A percentile compares a stretch with the other conserved stretches of the same genome.
phyloP scores from a whole-genome alignment of 1,140 invertebrate genomes.

The Mactra quadrangularis region DNA sequence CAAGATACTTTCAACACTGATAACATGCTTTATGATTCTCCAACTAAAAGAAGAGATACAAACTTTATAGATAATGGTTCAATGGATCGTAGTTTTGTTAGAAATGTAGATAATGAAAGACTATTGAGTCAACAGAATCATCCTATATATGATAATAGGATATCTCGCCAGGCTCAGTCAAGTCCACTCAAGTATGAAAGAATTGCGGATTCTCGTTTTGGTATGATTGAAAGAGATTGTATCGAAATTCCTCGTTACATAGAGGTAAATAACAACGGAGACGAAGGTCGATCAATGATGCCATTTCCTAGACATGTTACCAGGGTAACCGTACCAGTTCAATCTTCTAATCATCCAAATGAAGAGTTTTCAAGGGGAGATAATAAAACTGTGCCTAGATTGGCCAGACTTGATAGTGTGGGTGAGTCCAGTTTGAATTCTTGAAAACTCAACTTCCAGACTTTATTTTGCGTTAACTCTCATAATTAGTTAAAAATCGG shows the following conservation, averaged over 20 bases:
- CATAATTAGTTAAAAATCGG: too few relatives aligned
- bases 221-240: neutral
- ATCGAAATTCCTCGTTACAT: conserved; percentile 26
- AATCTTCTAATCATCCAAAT: conserved; percentile 1
- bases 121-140: too few relatives aligned
- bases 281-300: conserved; percentile 7
- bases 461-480: too few relatives aligned
- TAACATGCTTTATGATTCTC: neutral
- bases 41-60: neutral
- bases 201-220: too few relatives aligned
- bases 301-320: conserved; percentile 41
- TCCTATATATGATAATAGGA: too few relatives aligned
- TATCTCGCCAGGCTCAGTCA: too few relatives aligned
- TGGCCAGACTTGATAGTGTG: conserved; percentile 57
- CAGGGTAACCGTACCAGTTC: conserved; percentile 3
- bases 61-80: neutral
- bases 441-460: too few relatives aligned
- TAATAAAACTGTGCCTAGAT: conserved; percentile 13
- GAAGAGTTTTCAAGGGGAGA: conserved; percentile 37
- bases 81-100: too few relatives aligned
- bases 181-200: too few relatives aligned
- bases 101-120: too few relatives aligned
- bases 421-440: conserved; percentile 34
- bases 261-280: conserved; percentile 1
- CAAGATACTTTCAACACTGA: conserved; percentile 1